phyloP scores from a whole-genome alignment of 2,888 invertebrate genomes.

The Endotricha flammealis region DNA sequence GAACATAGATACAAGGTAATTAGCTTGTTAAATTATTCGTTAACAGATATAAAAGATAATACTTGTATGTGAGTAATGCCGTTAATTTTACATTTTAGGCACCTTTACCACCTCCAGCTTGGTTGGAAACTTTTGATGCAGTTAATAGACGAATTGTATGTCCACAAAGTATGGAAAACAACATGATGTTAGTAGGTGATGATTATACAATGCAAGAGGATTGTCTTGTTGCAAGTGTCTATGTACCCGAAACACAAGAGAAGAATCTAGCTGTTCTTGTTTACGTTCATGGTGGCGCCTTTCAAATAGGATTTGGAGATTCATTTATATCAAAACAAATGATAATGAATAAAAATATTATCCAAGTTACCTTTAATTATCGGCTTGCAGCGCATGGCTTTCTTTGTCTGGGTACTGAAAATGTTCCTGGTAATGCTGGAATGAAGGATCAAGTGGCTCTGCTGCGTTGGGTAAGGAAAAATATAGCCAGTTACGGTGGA shows the following conservation, averaged over 20 bases:
- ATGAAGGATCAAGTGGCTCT: constrained; percentile 36
- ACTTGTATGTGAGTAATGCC: too few species aligned
- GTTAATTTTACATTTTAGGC: constrained; percentile 29
- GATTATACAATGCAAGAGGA: constrained; percentile 17
- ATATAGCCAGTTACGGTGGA: constrained; percentile 21
- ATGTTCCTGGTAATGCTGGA: constrained; percentile 38
- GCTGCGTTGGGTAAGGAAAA: constrained; percentile 22
- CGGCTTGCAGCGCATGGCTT: constrained; percentile 32
- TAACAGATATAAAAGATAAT: too few species aligned
- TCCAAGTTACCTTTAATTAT: constrained; percentile 27
- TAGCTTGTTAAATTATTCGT: too few species aligned
- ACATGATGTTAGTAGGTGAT: not conserved
- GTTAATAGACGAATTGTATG: constrained; percentile 30
- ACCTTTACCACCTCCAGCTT: constrained; percentile 32
- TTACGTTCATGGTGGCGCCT: constrained; percentile 34
- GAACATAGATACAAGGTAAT: constrained; percentile 10
- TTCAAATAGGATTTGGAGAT: constrained; percentile 21
- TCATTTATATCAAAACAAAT: constrained; percentile 11
- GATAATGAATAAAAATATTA: constrained; percentile 16
- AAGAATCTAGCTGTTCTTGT: constrained; percentile 31
- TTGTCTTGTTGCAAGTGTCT: constrained; percentile 30
- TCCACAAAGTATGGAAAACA: constrained; percentile 24
- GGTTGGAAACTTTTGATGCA: constrained; percentile 30
- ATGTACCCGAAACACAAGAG: constrained; percentile 26
- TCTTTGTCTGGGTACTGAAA: constrained; percentile 35